Conservation (phyloP, 2,888 invertebrate species). For the Sepioteuthis lessoniana region DNA sequence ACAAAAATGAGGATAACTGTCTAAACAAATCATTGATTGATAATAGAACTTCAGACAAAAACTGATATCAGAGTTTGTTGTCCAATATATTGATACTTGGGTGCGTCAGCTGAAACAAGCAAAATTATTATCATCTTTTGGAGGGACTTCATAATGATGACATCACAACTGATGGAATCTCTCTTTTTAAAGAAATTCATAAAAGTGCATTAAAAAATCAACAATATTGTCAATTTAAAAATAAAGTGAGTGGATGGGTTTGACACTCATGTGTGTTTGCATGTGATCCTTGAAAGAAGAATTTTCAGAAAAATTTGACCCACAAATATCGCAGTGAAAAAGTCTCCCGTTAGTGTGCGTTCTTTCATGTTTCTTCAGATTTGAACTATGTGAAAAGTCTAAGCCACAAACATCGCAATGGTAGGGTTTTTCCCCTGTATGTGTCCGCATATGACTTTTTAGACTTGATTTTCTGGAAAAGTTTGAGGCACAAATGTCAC, state of each 20-base stretch:
- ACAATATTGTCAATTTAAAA: background rate
- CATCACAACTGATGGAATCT: background rate
- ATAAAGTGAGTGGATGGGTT: background rate
- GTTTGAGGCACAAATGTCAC: conserved; percentile 10
- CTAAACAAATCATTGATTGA: too few relatives aligned
- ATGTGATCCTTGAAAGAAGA: background rate
- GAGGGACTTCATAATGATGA: background rate
- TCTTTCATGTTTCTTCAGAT: background rate
- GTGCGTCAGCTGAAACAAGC: background rate
- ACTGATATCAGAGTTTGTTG: background rate
- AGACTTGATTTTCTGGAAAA: conserved; percentile 39
- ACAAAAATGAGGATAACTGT: too few relatives aligned
- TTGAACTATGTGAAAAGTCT: background rate
- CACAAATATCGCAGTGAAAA: conserved; percentile 35
- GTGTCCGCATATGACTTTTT: background rate
- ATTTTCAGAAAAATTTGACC: background rate
- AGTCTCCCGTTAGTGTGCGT: background rate
- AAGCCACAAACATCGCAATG: background rate
- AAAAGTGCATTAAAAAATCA: background rate
- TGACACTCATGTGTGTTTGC: background rate
- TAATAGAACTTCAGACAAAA: background rate
- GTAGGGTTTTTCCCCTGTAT: background rate
- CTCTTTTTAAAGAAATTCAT: background rate
- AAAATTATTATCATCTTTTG: background rate
- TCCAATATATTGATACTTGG: background rate